Percentiles rank a stretch among this genome's conserved stretches.
These are phyloP conservation scores for Acleris sparsana DNA, from an alignment of 2,888 invertebrate genomes.

Conservation along the genomic window DNA sequence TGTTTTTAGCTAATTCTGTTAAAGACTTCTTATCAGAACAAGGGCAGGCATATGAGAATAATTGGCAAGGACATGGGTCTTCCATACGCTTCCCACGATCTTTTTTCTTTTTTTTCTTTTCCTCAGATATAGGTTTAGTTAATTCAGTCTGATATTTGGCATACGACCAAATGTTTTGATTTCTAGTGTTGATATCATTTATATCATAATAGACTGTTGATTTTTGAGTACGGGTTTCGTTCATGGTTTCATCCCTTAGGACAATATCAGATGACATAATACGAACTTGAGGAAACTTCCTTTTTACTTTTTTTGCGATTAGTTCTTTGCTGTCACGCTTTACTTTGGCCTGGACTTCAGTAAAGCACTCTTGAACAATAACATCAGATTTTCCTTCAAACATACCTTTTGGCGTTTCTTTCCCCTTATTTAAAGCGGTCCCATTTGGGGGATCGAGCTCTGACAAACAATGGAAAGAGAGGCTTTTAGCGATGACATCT, in stretches of 20 bases:
- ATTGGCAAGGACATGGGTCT: slow-evolving; percentile 69
- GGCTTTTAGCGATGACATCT: slow-evolving; percentile 65
- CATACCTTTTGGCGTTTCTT: slow-evolving; percentile 41
- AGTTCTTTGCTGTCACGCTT: slow-evolving; percentile 51
- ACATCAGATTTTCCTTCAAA: slow-evolving; percentile 52
- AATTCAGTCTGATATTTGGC: slow-evolving; percentile 65
- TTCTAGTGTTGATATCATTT: slow-evolving; percentile 47
- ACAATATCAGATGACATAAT: slow-evolving; percentile 62
- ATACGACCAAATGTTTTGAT: slow-evolving; percentile 66
- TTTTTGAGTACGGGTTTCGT: slow-evolving; percentile 41
- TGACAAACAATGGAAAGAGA: slow-evolving; percentile 61
- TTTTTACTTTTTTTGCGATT: slow-evolving; percentile 52
- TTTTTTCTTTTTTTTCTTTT: slow-evolving; percentile 57
- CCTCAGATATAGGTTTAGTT: slow-evolving; percentile 56
- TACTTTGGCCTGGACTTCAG: slow-evolving; percentile 55
- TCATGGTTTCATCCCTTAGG: slow-evolving; percentile 53
- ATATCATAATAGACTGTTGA: slow-evolving; percentile 40
- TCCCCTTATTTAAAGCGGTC: slow-evolving; percentile 49
- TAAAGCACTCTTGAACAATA: slow-evolving; percentile 66
- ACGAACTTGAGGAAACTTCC: slow-evolving; percentile 45
- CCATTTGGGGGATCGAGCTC: slow-evolving; percentile 51
- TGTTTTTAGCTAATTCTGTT: slow-evolving; percentile 53
- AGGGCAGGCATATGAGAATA: slow-evolving; percentile 69
- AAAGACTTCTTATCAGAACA: slow-evolving; percentile 60
- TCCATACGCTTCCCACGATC: slow-evolving; percentile 55